phyloP scores from a whole-genome alignment of 53 echinoderm and acorn worm species.

The Echinometra lucunter region DNA sequence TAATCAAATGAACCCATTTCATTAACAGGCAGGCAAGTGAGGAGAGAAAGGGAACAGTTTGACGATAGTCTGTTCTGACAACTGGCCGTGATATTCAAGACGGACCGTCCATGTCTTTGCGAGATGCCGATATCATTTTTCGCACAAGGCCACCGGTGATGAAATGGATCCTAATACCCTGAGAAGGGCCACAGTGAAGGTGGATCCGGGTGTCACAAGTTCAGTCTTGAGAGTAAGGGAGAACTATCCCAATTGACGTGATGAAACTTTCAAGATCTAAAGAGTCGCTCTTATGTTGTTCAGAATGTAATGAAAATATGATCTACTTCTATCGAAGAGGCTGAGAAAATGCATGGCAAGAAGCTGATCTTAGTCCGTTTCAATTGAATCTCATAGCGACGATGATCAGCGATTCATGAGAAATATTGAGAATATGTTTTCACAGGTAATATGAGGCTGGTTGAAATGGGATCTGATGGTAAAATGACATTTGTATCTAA shows the following conservation, averaged over 20 bases:
- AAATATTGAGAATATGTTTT: neutral
- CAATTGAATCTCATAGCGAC: neutral
- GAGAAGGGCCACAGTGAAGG: neutral
- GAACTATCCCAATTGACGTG: neutral
- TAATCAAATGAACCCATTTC: neutral
- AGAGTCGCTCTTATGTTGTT: neutral
- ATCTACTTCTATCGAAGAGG: neutral
- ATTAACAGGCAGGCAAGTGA: neutral
- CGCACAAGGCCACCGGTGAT: constrained; percentile 4
- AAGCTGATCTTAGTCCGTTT: neutral
- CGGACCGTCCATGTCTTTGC: neutral
- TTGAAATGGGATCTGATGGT: neutral
- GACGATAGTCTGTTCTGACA: constrained; percentile 15
- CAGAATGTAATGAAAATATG: neutral
- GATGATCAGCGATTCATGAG: neutral
- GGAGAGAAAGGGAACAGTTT: neutral
- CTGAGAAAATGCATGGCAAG: neutral
- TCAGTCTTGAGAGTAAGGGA: neutral
- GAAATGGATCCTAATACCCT: constrained; percentile 17
- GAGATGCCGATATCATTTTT: neutral
- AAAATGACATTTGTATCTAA: neutral
- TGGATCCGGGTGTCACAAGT: neutral
- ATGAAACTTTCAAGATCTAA: neutral
- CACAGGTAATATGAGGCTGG: neutral
- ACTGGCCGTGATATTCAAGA: neutral